Percentiles rank a stretch among this genome's conserved stretches.
Conservation (phyloP, 2,797 vertebrate species). For the Rhodeus uyekii region DNA sequence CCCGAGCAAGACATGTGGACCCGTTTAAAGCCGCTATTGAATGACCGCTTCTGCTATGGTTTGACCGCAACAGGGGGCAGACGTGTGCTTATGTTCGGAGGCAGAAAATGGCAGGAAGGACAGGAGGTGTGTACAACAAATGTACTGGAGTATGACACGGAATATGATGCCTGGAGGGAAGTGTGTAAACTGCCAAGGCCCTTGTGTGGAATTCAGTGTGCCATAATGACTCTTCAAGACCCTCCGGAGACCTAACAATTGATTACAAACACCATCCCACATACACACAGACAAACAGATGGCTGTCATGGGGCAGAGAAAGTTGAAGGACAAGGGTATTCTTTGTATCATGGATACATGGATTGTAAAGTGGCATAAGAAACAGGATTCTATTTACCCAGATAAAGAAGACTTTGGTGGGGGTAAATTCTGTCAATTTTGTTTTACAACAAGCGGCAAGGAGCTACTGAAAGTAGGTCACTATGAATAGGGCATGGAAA, state of each 20-base stretch:
- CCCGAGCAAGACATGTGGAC: slow-evolving; percentile 84
- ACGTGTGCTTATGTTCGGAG: slow-evolving; percentile 86
- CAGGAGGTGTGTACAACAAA: slow-evolving; percentile 83
- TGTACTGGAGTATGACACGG: slow-evolving; percentile 88
- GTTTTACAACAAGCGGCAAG: slow-evolving; percentile 12
- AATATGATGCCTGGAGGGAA: slow-evolving; percentile 89
- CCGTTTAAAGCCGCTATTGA: slow-evolving; percentile 81
- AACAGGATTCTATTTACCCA: neutral
- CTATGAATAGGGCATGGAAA: slow-evolving; percentile 19
- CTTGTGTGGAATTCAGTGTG: slow-evolving; percentile 86
- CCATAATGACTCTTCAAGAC: slow-evolving; percentile 81
- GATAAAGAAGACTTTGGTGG: slow-evolving; percentile 10
- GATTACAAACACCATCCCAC: slow-evolving; percentile 30
- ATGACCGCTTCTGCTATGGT: slow-evolving; percentile 89
- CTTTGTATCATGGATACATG: slow-evolving; percentile 4
- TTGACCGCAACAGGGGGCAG: slow-evolving; percentile 79
- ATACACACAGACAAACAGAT: slow-evolving; percentile 32
- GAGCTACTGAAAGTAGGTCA: slow-evolving; percentile 37
- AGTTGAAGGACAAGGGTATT: slow-evolving; percentile 1
- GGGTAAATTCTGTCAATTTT: neutral
- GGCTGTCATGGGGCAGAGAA: neutral
- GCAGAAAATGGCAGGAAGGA: slow-evolving; percentile 89
- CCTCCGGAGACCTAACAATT: slow-evolving; percentile 43
- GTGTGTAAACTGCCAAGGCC: slow-evolving; percentile 85
- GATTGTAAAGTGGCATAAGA: neutral